These are phyloP conservation scores for Caenorhabditis angaria DNA, from an alignment of 2,888 invertebrate genomes.

Conservation along the genomic window DNA sequence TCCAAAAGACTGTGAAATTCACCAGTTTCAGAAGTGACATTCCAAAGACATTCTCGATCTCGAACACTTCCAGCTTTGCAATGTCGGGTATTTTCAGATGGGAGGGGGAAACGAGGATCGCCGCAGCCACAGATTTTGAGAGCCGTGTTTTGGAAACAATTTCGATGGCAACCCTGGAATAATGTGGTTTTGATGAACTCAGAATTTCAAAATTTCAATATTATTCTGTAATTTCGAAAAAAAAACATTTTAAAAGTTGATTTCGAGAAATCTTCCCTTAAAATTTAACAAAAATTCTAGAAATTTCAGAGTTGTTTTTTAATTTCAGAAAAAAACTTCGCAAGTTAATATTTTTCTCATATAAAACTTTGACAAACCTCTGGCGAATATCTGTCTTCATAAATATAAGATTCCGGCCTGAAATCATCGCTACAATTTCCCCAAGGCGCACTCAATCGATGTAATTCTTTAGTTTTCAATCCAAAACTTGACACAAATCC, in stretches of 20 bases:
- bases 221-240: too few relatives aligned
- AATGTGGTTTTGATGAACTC: too few relatives aligned
- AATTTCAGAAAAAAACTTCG: too few relatives aligned
- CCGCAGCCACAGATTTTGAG: slow-evolving; percentile 69
- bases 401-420: slow-evolving; percentile 70
- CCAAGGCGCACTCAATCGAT: slow-evolving; percentile 69
- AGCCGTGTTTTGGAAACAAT: slow-evolving; percentile 71
- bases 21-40: slow-evolving; percentile 63
- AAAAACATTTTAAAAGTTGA: not conserved
- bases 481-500: slow-evolving; percentile 72
- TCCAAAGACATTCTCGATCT: slow-evolving; percentile 65
- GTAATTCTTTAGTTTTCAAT: slow-evolving; percentile 71
- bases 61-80: slow-evolving; percentile 60
- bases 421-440: slow-evolving; percentile 70
- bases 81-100: slow-evolving; percentile 54
- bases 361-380: slow-evolving; percentile 63
- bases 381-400: slow-evolving; percentile 71
- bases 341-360: too few relatives aligned
- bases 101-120: slow-evolving; percentile 71
- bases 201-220: too few relatives aligned
- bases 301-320: too few relatives aligned
- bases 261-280: too few relatives aligned
- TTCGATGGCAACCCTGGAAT: slow-evolving; percentile 70
- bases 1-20: slow-evolving; percentile 67
- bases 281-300: too few relatives aligned